Evolutionary conservation across 1,140 invertebrate genomes (phyloP).

Genomic region (Bombus affinis): DNA sequence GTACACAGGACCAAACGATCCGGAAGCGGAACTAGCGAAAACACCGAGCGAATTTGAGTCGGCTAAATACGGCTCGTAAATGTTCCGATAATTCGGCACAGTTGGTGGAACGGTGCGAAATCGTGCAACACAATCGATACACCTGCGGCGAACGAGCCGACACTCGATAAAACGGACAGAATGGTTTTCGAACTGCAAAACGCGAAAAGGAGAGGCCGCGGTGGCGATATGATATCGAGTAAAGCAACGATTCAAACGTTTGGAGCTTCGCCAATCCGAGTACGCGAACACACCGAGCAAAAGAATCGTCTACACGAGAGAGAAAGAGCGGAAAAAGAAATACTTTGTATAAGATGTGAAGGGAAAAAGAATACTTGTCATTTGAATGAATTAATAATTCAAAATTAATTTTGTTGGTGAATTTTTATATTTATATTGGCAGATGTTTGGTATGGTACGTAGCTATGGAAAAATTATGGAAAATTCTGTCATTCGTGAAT

Average conservation of each 20-base stretch:
- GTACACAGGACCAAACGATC: neutral
- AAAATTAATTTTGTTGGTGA: neutral
- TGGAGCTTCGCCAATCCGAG: slow-evolving; percentile 24
- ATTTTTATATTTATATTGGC: neutral
- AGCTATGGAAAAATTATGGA: neutral
- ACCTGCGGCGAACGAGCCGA: slow-evolving; percentile 3
- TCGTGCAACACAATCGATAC: slow-evolving; percentile 34
- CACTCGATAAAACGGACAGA: slow-evolving; percentile 30
- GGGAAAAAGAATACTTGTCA: neutral
- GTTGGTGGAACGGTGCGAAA: slow-evolving; percentile 25
- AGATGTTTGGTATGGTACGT: neutral
- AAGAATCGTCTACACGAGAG: neutral
- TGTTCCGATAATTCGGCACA: slow-evolving; percentile 33
- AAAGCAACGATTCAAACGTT: slow-evolving; percentile 41
- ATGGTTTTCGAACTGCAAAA: slow-evolving; percentile 22
- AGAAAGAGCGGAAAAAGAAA: neutral
- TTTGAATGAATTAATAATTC: too few relatives aligned
- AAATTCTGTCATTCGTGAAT: neutral
- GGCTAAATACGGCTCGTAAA: slow-evolving; percentile 21
- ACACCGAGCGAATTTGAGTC: neutral
- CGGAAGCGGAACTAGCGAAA: neutral
- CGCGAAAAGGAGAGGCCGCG: slow-evolving; percentile 20
- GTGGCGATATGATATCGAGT: slow-evolving; percentile 41
- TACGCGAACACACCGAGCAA: slow-evolving; percentile 4
- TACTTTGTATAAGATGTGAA: neutral